These are phyloP conservation scores for Coelogynopora nodosa DNA, from an alignment of 2,888 invertebrate species.

Conservation along the genomic window DNA sequence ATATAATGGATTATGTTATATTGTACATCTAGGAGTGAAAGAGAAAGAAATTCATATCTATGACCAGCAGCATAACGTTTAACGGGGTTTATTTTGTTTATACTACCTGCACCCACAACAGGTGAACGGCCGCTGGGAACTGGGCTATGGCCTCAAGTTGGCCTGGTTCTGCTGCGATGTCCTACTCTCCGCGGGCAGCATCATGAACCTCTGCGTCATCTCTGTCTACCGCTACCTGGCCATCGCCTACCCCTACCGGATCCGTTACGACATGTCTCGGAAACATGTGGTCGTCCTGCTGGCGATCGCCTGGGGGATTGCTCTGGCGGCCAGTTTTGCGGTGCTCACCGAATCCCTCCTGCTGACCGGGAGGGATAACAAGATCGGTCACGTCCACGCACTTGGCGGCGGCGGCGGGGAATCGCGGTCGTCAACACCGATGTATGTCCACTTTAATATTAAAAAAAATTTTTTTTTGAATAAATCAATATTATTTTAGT, in stretches of 20 bases:
- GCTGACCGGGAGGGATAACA: neutral
- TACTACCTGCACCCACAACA: neutral
- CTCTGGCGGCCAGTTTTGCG: slow-evolving; percentile 20
- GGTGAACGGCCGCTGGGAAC: slow-evolving; percentile 15
- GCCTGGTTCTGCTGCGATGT: slow-evolving; percentile 37
- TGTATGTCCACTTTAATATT: too few species aligned
- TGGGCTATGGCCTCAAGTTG: neutral
- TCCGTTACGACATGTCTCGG: neutral
- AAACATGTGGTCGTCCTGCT: neutral
- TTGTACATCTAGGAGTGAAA: too few species aligned
- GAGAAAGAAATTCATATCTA: too few species aligned
- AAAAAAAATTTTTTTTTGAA: too few species aligned
- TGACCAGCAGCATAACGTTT: too few species aligned
- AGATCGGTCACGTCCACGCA: neutral
- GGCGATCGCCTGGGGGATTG: slow-evolving; percentile 2
- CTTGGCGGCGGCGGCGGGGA: neutral
- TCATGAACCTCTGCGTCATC: slow-evolving; percentile 33
- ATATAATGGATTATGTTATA: too few species aligned
- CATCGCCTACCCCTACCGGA: slow-evolving; percentile 35
- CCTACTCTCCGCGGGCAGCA: slow-evolving; percentile 29
- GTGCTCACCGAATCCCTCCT: slow-evolving; percentile 18
- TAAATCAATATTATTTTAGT: too few species aligned
- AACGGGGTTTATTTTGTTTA: too few species aligned
- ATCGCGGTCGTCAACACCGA: too few species aligned
- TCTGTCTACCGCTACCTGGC: slow-evolving; percentile 35